Percentiles rank a stretch among this genome's conserved stretches.
These are phyloP conservation scores for Corythaeola cristata DNA, from an alignment of 2,113 vertebrate species.

Conservation along the genomic window DNA sequence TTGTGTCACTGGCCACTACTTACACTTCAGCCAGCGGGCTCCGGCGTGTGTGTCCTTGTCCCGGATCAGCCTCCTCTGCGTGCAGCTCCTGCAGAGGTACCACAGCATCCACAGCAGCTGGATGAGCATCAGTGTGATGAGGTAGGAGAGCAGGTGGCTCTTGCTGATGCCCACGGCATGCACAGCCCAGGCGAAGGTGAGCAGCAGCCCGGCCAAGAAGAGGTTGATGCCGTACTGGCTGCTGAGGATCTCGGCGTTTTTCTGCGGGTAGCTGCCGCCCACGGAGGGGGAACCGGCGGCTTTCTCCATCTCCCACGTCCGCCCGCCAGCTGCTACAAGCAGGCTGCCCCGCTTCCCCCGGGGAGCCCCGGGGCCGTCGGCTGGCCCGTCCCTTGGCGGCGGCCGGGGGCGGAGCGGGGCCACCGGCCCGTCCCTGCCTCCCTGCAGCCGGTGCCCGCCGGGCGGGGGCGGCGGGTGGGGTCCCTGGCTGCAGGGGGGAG, in stretches of 20 bases:
- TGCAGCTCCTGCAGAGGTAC: conserved; percentile 85
- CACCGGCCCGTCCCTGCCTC: background rate
- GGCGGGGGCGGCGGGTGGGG: background rate
- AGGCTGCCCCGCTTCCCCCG: background rate
- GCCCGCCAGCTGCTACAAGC: background rate
- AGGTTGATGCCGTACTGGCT: conserved; percentile 94
- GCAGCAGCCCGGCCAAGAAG: conserved; percentile 86
- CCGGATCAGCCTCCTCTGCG: conserved; percentile 74
- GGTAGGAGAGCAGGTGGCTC: conserved; percentile 84
- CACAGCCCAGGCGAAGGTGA: conserved; percentile 89
- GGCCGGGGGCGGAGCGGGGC: background rate
- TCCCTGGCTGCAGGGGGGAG: background rate
- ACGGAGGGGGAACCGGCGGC: background rate
- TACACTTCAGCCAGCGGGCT: conserved; percentile 92
- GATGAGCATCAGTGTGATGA: conserved; percentile 89
- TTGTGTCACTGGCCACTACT: background rate
- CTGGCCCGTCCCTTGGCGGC: background rate
- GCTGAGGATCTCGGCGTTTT: conserved; percentile 90
- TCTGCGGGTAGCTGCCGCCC: conserved; percentile 80
- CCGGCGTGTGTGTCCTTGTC: conserved; percentile 88
- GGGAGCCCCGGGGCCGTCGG: background rate
- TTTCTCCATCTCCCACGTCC: conserved; percentile 8
- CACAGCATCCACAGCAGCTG: conserved; percentile 96
- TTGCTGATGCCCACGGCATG: conserved; percentile 81
- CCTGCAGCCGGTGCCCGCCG: background rate